Percentiles rank a stretch among this genome's conserved stretches.
These are phyloP conservation scores for Philaethria dido DNA, from an alignment of 2,888 invertebrate genomes.

Conservation along the genomic window DNA sequence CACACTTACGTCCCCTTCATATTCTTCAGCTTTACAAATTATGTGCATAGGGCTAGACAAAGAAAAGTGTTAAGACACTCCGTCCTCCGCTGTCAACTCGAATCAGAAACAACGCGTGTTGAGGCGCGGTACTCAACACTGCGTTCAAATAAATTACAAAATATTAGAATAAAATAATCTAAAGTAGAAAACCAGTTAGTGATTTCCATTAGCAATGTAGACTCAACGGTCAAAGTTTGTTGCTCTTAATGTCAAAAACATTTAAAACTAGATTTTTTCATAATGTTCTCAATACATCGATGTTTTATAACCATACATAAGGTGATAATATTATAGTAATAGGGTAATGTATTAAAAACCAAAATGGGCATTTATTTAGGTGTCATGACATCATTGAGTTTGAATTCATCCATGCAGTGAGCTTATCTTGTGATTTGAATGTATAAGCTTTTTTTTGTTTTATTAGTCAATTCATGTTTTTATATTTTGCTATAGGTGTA, in stretches of 20 bases:
- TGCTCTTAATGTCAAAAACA: not conserved
- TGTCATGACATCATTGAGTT: slow-evolving; percentile 38
- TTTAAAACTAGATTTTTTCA: not conserved
- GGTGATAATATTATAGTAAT: not conserved
- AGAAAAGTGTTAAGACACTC: too few relatives aligned
- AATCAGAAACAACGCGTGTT: too few relatives aligned
- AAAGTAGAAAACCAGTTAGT: slow-evolving; percentile 30
- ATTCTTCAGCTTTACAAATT: too few relatives aligned
- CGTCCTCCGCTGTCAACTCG: too few relatives aligned
- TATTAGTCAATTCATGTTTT: slow-evolving; percentile 6
- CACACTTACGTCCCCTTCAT: too few relatives aligned
- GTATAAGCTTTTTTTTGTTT: slow-evolving; percentile 18
- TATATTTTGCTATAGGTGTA: not conserved
- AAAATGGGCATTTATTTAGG: not conserved
- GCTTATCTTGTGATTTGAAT: slow-evolving; percentile 33
- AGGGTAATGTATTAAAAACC: slow-evolving; percentile 3
- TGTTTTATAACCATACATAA: not conserved
- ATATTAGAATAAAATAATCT: not conserved
- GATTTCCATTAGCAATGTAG: slow-evolving; percentile 30
- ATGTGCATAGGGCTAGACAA: too few relatives aligned
- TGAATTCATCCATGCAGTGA: slow-evolving; percentile 21
- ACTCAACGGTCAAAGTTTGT: slow-evolving; percentile 33
- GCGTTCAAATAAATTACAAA: too few relatives aligned
- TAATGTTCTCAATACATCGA: not conserved
- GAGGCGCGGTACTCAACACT: too few relatives aligned